These are phyloP conservation scores for Micronycteris hirsuta DNA, from an alignment of 2,113 vertebrate species.

Conservation along the genomic window DNA sequence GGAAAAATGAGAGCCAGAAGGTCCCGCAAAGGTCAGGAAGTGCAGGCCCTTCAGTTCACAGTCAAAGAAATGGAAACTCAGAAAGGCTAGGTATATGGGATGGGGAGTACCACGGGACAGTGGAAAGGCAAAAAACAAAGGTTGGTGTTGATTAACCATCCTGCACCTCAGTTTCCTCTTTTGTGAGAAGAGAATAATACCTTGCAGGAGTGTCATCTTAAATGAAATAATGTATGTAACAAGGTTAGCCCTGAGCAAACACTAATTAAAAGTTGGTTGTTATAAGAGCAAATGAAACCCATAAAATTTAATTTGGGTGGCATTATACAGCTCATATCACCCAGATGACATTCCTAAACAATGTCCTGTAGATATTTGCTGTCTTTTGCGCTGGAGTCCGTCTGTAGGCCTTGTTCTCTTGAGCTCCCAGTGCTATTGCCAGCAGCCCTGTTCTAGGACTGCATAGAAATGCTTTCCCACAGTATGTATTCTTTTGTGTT, in stretches of 20 bases:
- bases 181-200: not conserved
- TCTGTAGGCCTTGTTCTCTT: not conserved
- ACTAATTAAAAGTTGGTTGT: not conserved
- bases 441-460: not conserved
- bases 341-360: not conserved
- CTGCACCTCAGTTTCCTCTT: not conserved
- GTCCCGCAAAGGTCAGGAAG: not conserved
- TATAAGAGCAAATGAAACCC: slow-evolving; percentile 12
- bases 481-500: not conserved
- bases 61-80: not conserved
- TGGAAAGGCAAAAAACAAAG: not conserved
- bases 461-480: not conserved
- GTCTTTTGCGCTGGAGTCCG: not conserved
- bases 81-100: not conserved
- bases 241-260: slow-evolving; percentile 6
- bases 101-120: not conserved
- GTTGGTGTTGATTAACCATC: not conserved
- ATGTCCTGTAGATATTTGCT: not conserved
- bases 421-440: not conserved
- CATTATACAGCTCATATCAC: not conserved
- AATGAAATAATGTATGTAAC: not conserved
- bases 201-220: not conserved
- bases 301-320: not conserved
- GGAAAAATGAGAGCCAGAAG: slow-evolving; percentile 15
- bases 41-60: not conserved